phyloP scores from a whole-genome alignment of 2,888 invertebrate genomes.

The Epirrita christyi region DNA sequence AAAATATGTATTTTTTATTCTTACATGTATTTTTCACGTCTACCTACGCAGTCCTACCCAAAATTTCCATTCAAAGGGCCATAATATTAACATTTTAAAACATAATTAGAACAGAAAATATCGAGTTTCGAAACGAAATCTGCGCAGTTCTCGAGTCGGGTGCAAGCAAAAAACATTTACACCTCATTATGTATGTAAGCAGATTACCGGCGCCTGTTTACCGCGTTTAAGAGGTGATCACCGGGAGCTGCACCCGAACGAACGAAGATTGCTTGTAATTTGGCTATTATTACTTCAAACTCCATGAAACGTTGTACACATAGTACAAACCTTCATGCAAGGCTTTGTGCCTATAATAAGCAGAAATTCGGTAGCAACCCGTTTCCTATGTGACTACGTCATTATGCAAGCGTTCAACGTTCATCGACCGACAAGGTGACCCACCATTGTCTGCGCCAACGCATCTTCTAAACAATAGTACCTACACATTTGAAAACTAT shows the following conservation, averaged over 20 bases:
- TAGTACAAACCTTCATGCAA: neutral
- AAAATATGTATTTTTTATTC: too few species aligned
- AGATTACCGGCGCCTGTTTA: neutral
- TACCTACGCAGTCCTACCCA: neutral
- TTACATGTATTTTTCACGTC: too few species aligned
- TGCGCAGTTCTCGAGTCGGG: conserved; percentile 31
- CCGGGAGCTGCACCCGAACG: too few species aligned
- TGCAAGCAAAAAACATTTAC: conserved; percentile 30
- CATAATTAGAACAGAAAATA: conserved; percentile 20
- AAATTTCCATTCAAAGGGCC: conserved; percentile 1
- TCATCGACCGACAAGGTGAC: conserved; percentile 63
- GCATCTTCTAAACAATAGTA: conserved; percentile 27
- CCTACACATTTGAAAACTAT: neutral
- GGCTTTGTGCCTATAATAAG: neutral
- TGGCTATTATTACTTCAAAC: too few species aligned
- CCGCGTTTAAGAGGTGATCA: neutral
- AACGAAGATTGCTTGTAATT: too few species aligned
- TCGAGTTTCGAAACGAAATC: conserved; percentile 25
- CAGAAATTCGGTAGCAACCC: neutral
- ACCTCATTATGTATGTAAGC: conserved; percentile 33
- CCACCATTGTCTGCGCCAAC: conserved; percentile 47
- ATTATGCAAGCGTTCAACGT: conserved; percentile 64
- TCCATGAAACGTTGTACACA: too few species aligned
- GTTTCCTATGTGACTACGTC: conserved; percentile 11
- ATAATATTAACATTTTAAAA: conserved; percentile 11